Conservation (phyloP, 2,797 vertebrate species). For the Sitta carolinensis region DNA sequence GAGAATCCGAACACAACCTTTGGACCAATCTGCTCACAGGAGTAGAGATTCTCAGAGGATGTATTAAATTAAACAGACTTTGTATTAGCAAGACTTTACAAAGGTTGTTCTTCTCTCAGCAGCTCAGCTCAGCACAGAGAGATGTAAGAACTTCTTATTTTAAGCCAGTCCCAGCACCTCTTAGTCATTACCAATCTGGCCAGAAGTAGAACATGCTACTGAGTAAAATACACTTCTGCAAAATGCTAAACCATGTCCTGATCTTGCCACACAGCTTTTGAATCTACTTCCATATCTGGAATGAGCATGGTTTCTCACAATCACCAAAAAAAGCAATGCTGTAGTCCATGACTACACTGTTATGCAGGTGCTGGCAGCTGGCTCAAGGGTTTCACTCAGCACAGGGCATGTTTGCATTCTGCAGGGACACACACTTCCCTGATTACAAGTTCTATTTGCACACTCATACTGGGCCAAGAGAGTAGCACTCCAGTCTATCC, state of each 20-base stretch:
- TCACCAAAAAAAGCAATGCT: neutral
- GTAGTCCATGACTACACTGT: accelerated
- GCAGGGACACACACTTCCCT: neutral
- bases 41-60: neutral
- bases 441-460: neutral
- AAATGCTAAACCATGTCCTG: neutral
- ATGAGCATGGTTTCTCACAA: neutral
- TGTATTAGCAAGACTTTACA: neutral
- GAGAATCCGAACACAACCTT: neutral
- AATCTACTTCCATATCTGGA: neutral
- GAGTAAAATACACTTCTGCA: neutral
- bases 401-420: neutral
- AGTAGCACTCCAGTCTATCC: neutral
- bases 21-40: neutral
- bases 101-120: neutral
- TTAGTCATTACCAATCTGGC: neutral
- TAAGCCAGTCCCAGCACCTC: neutral
- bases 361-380: neutral
- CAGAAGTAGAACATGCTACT: neutral
- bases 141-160: neutral
- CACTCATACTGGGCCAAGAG: neutral
- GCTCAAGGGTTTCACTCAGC: neutral
- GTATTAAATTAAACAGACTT: neutral
- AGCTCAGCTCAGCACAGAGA: neutral
- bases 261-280: neutral